phyloP scores from a whole-genome alignment of 2,113 vertebrate species.

The Amphiprion ocellaris region DNA sequence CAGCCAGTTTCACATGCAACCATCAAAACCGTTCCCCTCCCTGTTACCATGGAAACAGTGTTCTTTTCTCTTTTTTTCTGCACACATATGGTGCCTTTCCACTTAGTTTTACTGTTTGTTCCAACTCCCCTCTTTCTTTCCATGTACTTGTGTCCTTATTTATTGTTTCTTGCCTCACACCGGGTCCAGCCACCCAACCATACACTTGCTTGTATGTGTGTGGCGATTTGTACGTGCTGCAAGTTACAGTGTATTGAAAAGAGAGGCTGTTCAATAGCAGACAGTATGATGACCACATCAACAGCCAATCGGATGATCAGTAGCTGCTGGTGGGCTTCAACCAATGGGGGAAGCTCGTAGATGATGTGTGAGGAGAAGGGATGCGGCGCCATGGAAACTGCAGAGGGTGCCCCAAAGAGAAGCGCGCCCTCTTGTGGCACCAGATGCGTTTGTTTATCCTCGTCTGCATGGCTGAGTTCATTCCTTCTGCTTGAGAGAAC shows the following conservation, averaged over 20 bases:
- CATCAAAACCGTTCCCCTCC: conserved; percentile 46
- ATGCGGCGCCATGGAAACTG: conserved; percentile 74
- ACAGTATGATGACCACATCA: conserved; percentile 81
- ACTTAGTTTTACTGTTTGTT: not conserved
- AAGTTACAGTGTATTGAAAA: conserved; percentile 14
- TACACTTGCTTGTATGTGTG: not conserved
- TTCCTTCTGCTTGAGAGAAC: too few species aligned
- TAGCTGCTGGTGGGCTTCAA: conserved; percentile 44
- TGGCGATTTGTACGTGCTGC: not conserved
- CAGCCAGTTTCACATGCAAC: conserved; percentile 33
- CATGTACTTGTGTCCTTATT: not conserved
- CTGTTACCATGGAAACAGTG: conserved; percentile 80
- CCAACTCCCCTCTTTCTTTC: not conserved
- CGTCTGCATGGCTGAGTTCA: not conserved
- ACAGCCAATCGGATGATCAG: conserved; percentile 73
- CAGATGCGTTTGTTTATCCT: conserved; percentile 16
- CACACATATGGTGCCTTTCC: not conserved
- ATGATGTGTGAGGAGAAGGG: conserved; percentile 58
- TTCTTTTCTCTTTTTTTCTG: conserved; percentile 26
- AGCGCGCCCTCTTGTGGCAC: conserved; percentile 66
- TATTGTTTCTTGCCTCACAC: not conserved
- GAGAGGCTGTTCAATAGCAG: conserved; percentile 19
- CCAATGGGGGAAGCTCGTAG: conserved; percentile 59
- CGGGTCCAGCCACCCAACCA: accelerated
- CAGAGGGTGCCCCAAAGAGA: conserved; percentile 23